These are phyloP conservation scores for Heloderma charlesbogerti DNA, from an alignment of 2,113 vertebrate genomes.

Conservation along the genomic window DNA sequence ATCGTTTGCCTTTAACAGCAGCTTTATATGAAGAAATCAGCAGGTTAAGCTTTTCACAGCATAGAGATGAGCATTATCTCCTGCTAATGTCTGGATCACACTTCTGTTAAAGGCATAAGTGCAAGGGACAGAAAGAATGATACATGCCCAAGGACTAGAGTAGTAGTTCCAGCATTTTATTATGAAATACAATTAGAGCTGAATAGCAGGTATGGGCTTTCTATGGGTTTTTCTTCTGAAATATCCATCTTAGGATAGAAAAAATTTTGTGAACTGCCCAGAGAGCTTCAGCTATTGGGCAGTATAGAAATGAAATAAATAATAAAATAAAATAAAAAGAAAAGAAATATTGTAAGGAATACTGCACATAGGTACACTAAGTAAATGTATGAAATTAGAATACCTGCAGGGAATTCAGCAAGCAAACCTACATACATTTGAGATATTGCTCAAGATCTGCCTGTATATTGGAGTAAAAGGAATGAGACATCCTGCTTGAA, in stretches of 20 bases:
- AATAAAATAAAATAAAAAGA: no score
- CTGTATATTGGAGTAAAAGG: neutral
- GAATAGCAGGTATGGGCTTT: neutral
- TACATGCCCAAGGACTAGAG: neutral
- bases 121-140: neutral
- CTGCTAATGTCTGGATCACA: neutral
- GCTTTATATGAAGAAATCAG: neutral
- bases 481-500: neutral
- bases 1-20: neutral
- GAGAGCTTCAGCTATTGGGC: no score
- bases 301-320: no score
- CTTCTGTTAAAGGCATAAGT: neutral
- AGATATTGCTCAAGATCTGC: neutral
- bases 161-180: neutral
- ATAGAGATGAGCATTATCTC: neutral
- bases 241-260: neutral
- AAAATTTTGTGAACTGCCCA: no score
- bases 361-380: neutral
- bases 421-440: neutral
- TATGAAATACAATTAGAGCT: no score
- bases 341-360: neutral
- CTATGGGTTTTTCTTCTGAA: neutral
- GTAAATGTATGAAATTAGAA: neutral
- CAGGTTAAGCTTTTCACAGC: neutral
- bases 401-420: neutral